Evolutionary conservation across 2,797 vertebrate genomes (phyloP).

Genomic region (Toxotes lorentzi): DNA sequence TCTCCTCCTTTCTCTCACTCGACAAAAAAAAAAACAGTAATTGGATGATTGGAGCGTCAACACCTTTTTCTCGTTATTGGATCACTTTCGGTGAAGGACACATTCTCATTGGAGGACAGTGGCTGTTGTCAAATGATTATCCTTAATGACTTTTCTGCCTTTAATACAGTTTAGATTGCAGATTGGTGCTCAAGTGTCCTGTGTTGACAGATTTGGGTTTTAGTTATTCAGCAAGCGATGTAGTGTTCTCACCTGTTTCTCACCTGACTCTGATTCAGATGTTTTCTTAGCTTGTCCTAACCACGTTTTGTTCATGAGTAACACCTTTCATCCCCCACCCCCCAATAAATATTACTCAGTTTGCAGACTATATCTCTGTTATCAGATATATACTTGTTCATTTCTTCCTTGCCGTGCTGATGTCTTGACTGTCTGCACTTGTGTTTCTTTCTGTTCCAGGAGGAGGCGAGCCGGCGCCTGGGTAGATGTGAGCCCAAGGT

Average conservation of each 20-base stretch:
- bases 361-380: background rate
- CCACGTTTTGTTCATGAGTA: background rate
- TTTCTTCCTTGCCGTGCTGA: conserved; percentile 30
- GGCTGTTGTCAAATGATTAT: background rate
- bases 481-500: conserved; percentile 87
- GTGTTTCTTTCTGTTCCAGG: conserved; percentile 79
- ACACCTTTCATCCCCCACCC: background rate
- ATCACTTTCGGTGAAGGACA: conserved; percentile 22
- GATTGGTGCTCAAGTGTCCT: background rate
- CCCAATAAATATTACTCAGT: background rate
- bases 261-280: background rate
- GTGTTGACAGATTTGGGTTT: background rate
- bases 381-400: conserved; percentile 6
- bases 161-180: background rate
- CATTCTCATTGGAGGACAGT: conserved; percentile 9
- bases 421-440: conserved; percentile 39
- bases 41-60: conserved; percentile 26
- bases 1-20: background rate
- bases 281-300: background rate
- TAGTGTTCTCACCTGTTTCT: background rate
- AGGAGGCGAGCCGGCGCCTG: conserved; percentile 88
- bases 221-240: background rate
- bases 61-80: conserved; percentile 33
- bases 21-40: conserved; percentile 5
- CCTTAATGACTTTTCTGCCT: background rate